These are phyloP conservation scores for Bufotes viridis DNA, from an alignment of 2,797 vertebrate genomes.

Conservation along the genomic window DNA sequence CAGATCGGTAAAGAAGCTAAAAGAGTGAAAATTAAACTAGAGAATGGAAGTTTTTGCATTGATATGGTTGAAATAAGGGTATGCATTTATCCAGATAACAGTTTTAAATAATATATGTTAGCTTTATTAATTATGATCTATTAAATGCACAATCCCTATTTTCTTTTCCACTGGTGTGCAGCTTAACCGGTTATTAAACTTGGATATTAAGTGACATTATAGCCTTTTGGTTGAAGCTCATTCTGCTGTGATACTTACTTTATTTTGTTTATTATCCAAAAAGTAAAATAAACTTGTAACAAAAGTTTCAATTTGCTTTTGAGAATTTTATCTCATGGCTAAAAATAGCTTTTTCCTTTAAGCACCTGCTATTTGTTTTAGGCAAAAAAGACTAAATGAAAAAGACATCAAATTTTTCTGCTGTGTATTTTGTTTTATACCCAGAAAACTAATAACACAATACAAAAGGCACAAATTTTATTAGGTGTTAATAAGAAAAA, in stretches of 20 bases:
- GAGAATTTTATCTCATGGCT: neutral
- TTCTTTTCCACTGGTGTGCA: neutral
- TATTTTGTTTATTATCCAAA: neutral
- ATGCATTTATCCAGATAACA: no score
- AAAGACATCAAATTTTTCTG: slow-evolving; percentile 13
- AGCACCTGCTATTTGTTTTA: slow-evolving; percentile 27
- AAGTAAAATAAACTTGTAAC: neutral
- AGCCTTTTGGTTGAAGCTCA: neutral
- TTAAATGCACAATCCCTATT: neutral
- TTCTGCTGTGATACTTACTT: neutral
- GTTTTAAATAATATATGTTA: no score
- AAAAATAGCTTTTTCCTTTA: neutral
- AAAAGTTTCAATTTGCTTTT: neutral
- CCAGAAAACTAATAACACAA: slow-evolving; percentile 31
- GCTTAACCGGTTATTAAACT: neutral
- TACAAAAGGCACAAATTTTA: slow-evolving; percentile 46
- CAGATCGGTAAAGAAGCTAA: no score
- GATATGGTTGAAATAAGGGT: no score
- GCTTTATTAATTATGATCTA: no score
- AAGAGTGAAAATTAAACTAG: no score
- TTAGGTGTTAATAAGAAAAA: slow-evolving; percentile 54
- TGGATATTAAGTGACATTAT: neutral
- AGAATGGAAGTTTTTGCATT: no score
- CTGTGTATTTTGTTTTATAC: slow-evolving; percentile 35
- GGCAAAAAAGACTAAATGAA: neutral